These are phyloP conservation scores for Netelia virgata DNA, from an alignment of 2,888 invertebrate genomes.

Conservation along the genomic window DNA sequence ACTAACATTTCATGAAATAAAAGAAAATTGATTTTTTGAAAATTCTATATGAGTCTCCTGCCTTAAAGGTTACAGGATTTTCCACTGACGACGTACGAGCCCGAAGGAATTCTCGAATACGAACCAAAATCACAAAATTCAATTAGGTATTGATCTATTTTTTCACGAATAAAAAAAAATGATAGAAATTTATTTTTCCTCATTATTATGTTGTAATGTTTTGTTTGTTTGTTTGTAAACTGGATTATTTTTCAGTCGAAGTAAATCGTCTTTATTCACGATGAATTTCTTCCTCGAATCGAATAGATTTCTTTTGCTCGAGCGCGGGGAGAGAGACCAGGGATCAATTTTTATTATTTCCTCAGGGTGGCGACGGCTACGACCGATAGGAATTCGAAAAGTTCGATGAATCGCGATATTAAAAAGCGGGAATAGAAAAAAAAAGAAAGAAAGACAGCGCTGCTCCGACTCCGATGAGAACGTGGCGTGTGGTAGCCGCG, in stretches of 20 bases:
- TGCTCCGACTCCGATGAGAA: constrained; percentile 29
- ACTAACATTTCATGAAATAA: too few species aligned
- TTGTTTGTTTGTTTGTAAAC: neutral
- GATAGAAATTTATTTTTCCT: too few species aligned
- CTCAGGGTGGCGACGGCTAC: constrained; percentile 8
- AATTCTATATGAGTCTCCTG: too few species aligned
- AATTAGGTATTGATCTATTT: too few species aligned
- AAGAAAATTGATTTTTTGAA: too few species aligned
- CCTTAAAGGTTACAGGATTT: constrained; percentile 15
- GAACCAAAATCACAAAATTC: too few species aligned
- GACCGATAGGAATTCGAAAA: constrained; percentile 54
- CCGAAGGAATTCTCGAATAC: constrained; percentile 5
- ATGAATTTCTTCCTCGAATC: constrained; percentile 6
- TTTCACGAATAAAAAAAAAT: too few species aligned
- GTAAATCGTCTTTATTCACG: neutral
- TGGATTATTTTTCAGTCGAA: neutral
- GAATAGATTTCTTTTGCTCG: constrained; percentile 18
- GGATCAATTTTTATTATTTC: constrained; percentile 41
- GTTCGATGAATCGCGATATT: constrained; percentile 59
- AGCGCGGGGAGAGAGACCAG: neutral
- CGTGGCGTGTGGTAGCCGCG: constrained; percentile 3
- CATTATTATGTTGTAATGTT: neutral
- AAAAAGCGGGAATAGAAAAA: constrained; percentile 21
- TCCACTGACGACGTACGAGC: neutral
- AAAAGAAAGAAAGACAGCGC: constrained; percentile 36